Conservation (phyloP, 2,113 vertebrate species). For the Porphyrio hochstetteri region DNA sequence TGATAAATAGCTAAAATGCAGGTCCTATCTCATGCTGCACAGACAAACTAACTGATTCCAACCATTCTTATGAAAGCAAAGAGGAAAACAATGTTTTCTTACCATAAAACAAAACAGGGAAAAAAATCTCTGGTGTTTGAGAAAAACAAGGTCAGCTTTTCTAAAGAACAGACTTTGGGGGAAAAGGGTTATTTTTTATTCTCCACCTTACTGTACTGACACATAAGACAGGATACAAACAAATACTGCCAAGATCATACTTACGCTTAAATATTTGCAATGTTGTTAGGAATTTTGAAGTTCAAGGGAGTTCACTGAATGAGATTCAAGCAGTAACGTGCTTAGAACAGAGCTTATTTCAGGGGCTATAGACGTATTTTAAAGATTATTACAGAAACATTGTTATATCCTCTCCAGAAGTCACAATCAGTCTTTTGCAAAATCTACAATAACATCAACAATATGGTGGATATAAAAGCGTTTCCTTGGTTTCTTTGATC, state of each 20-base stretch:
- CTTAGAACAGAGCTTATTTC: not conserved
- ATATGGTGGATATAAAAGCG: not conserved
- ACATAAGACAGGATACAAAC: not conserved
- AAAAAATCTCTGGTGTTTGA: not conserved
- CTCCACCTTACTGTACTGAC: not conserved
- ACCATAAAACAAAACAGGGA: not conserved
- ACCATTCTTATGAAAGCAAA: not conserved
- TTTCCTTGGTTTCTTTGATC: not conserved
- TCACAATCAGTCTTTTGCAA: not conserved
- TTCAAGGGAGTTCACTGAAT: not conserved
- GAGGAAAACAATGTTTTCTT: not conserved
- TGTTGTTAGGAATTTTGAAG: not conserved
- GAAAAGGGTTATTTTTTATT: not conserved
- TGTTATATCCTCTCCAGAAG: not conserved
- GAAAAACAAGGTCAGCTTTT: not conserved
- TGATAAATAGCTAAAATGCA: conserved; percentile 1
- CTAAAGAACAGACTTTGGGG: not conserved
- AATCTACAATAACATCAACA: rapidly evolving
- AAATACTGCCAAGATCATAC: not conserved
- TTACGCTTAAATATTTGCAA: not conserved
- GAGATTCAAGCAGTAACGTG: not conserved
- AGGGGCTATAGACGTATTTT: not conserved
- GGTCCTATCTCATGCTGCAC: not conserved
- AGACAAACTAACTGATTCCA: conserved; percentile 27
- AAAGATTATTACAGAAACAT: not conserved